Percentiles rank a stretch among this genome's conserved stretches.
Evolutionary conservation across 2,797 vertebrate species (phyloP).

Genomic region (Pygocentrus nattereri): DNA sequence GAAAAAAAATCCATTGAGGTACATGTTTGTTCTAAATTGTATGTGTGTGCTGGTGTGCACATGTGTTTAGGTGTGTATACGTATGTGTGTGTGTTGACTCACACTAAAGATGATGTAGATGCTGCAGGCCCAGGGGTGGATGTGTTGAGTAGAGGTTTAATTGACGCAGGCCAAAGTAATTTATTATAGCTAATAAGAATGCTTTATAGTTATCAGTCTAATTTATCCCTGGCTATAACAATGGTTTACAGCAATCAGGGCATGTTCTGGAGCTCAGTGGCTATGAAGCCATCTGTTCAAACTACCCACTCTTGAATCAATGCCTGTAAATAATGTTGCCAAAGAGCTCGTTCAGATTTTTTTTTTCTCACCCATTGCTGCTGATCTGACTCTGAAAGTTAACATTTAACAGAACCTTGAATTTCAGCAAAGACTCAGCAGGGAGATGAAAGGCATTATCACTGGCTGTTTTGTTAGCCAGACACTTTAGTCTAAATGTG

Average conservation of each 20-base stretch:
- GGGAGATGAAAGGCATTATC: background rate
- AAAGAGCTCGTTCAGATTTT: slow-evolving; percentile 27
- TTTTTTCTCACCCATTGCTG: background rate
- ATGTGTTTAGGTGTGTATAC: background rate
- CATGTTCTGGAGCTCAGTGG: slow-evolving; percentile 65
- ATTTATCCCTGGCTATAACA: slow-evolving; percentile 73
- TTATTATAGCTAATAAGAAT: slow-evolving; percentile 63
- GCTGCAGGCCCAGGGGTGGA: slow-evolving; percentile 16
- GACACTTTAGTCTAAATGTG: slow-evolving; percentile 37
- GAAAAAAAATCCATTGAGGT: slow-evolving; percentile 25
- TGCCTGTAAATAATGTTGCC: slow-evolving; percentile 68
- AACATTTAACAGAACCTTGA: slow-evolving; percentile 1
- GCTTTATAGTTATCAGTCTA: slow-evolving; percentile 68
- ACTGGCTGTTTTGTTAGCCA: slow-evolving; percentile 15
- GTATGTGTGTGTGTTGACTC: slow-evolving; percentile 57
- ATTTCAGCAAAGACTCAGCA: slow-evolving; percentile 10
- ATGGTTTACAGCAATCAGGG: slow-evolving; percentile 67
- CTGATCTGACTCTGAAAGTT: slow-evolving; percentile 10
- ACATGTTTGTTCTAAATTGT: background rate
- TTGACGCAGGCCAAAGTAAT: slow-evolving; percentile 61
- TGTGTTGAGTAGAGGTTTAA: slow-evolving; percentile 63
- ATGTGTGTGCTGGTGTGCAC: background rate
- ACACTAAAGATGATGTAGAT: slow-evolving; percentile 32
- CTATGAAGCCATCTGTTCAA: slow-evolving; percentile 69
- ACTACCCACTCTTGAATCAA: slow-evolving; percentile 59